Evolutionary conservation across 2,797 vertebrate genomes (phyloP).

Genomic region (Anisognathus igniventris): DNA sequence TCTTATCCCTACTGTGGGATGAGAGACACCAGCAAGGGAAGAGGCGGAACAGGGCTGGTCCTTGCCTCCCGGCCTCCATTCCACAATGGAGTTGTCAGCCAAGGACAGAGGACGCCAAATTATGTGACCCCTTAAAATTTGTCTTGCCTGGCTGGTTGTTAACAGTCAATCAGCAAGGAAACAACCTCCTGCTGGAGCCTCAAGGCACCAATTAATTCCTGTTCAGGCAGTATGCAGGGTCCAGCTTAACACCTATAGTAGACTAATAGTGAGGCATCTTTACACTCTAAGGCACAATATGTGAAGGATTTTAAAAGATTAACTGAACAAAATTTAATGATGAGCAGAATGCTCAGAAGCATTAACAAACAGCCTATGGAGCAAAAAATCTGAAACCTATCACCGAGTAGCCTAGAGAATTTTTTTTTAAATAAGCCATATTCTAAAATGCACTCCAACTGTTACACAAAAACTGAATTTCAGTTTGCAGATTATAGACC

Average conservation of each 20-base stretch:
- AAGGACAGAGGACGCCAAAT: background rate
- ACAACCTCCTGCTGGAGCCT: slow-evolving; percentile 10
- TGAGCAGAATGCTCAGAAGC: background rate
- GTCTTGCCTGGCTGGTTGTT: slow-evolving; percentile 58
- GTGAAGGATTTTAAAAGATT: background rate
- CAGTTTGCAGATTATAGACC: background rate
- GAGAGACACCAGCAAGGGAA: background rate
- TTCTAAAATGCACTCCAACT: background rate
- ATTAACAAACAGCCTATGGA: background rate
- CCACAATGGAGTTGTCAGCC: slow-evolving; percentile 56
- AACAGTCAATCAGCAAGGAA: slow-evolving; percentile 47
- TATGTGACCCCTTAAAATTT: slow-evolving; percentile 50
- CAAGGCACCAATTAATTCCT: background rate
- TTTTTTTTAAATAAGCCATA: background rate
- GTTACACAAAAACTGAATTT: background rate
- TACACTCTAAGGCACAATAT: background rate
- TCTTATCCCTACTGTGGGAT: background rate
- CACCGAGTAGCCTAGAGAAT: background rate
- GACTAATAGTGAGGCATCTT: background rate
- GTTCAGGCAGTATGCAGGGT: background rate
- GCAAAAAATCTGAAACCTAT: background rate
- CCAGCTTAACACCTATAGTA: background rate
- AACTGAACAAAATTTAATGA: background rate
- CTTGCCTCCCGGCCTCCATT: background rate
- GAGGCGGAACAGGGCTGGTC: background rate